phyloP scores from a whole-genome alignment of 2,888 invertebrate species.

The Philonicus albiceps region DNA sequence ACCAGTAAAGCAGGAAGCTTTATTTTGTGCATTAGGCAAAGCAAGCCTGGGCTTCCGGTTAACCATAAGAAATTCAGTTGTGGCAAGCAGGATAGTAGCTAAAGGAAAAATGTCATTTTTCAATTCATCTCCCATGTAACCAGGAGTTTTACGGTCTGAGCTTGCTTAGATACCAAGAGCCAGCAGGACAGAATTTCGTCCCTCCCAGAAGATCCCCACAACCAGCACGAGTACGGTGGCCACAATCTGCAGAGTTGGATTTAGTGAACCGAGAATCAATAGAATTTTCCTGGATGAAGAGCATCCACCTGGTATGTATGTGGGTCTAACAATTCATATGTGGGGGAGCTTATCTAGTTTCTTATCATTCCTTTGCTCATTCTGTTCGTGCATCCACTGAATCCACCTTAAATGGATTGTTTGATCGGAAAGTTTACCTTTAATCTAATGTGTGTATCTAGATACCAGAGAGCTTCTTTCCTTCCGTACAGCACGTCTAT shows the following conservation, averaged over 20 bases:
- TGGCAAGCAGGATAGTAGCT: neutral
- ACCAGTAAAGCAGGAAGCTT: neutral
- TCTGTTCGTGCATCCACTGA: neutral
- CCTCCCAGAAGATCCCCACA: neutral
- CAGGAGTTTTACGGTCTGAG: neutral
- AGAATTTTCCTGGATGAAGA: neutral
- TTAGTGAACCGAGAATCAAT: conserved; percentile 24
- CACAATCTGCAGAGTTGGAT: conserved; percentile 13
- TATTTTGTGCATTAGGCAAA: neutral
- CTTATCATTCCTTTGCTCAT: conserved; percentile 20
- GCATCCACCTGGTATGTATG: conserved; percentile 7
- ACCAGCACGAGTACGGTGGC: neutral
- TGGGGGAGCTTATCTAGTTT: conserved; percentile 22
- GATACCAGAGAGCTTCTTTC: neutral
- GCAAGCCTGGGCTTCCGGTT: neutral
- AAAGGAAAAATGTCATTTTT: conserved; percentile 13
- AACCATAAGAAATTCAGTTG: neutral
- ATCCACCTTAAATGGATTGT: conserved; percentile 33
- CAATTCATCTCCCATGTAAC: conserved; percentile 13
- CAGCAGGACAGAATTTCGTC: neutral
- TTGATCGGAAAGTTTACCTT: conserved; percentile 36
- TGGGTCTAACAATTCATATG: conserved; percentile 16
- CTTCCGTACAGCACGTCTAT: conserved; percentile 20
- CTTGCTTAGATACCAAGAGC: neutral
- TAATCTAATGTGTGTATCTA: conserved; percentile 35